Conservation (phyloP, 2,888 invertebrate species). For the Ceratothoa steindachneri region DNA sequence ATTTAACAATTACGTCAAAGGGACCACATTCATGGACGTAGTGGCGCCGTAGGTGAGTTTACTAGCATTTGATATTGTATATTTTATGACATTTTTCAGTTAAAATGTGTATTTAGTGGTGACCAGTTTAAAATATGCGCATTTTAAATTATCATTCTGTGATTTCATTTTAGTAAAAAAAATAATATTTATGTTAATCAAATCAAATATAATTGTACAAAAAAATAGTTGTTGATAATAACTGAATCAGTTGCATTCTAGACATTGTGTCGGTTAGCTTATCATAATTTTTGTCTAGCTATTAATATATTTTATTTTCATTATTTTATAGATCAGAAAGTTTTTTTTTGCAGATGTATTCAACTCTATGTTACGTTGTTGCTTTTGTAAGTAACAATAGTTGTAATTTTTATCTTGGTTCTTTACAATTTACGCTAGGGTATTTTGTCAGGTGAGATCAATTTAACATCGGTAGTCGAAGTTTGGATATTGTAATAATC, state of each 20-base stretch:
- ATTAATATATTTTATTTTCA: background rate
- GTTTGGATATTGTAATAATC: too few species aligned
- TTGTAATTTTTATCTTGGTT: background rate
- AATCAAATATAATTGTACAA: background rate
- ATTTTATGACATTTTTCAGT: background rate
- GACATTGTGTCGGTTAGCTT: background rate
- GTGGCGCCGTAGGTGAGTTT: constrained; percentile 14
- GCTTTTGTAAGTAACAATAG: background rate
- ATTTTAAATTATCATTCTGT: too few species aligned
- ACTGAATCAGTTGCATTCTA: constrained; percentile 1
- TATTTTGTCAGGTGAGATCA: too few species aligned
- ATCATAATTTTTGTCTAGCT: background rate
- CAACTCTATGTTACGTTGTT: background rate
- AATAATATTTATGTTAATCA: too few species aligned
- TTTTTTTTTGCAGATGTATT: background rate
- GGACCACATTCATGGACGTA: constrained; percentile 21
- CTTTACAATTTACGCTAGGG: too few species aligned
- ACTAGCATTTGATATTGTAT: background rate
- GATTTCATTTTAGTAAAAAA: too few species aligned
- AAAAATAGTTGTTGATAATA: background rate
- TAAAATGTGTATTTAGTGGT: too few species aligned
- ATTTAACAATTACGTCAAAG: constrained; percentile 11
- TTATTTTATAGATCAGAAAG: background rate
- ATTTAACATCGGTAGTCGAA: too few species aligned
- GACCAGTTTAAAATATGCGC: too few species aligned